Base-by-base conservation (phyloP, 2,888 invertebrate species). In the Aporophyla nigra region DNA sequence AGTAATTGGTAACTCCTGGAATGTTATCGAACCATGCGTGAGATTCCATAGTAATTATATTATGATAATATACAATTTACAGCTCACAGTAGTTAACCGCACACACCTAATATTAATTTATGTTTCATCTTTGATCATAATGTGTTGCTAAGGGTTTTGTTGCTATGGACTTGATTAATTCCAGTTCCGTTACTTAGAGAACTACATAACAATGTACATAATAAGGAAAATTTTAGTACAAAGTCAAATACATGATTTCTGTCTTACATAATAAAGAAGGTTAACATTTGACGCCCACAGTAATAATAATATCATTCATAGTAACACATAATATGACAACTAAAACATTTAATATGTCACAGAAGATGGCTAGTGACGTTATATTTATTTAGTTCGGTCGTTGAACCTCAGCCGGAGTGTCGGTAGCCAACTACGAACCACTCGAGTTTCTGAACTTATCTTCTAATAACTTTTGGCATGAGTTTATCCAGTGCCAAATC, bases 401-500 rank as follows among this genome's bases (percentile, higher is more conserved):
- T 53, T 76, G 77, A 66, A 51, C 71, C 77, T 43, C 65, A 69
- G 82, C 65, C n/a, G 24, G 33, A 33, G 77, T 70, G 54, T 83
- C 21, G 65, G 65, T 14, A 51, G 83, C 78, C 78, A 67, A 75
- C 82, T 78, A n/a, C 65, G 46, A 66, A 27, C 58, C 83, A 66
- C 78, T 80, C 70, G 83, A 27, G 59, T 80, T 76, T 58, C 76
- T 63, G 63, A 79, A 82, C 54, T 70, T 82, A 61, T 80, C 70
- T 77, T 70, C 70, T 82, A 82, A 77, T 76, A 80, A 77, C 49
- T 80, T 82, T 77, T 80, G 83, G 83, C 83, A 70, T 77, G 77
- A 9, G 59, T 66, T 40, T 71, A 71, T 77, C 78, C 58, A 49
- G 71, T 83, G 80, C 80, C 80, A 80, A 83, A 83, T 77, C 83